A percentile compares a stretch with the other conserved stretches of the same genome.
Evolutionary conservation across 2,797 vertebrate genomes (phyloP).

Genomic region (Anisognathus igniventris): DNA sequence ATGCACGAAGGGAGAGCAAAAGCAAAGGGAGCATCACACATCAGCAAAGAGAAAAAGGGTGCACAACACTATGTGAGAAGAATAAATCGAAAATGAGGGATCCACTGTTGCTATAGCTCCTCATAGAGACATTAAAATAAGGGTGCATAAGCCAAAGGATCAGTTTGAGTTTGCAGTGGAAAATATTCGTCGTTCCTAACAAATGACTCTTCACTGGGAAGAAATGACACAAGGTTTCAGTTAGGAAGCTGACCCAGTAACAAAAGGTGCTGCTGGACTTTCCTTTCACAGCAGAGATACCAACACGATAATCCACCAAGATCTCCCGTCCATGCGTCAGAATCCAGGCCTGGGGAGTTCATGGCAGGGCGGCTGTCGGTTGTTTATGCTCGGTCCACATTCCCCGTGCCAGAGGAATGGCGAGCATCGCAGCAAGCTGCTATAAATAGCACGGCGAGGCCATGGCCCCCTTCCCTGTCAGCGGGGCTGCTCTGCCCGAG

Average conservation of each 20-base stretch:
- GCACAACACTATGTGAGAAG: background rate
- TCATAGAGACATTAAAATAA: background rate
- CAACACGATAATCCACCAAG: background rate
- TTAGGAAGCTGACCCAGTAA: background rate
- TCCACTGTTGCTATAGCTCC: background rate
- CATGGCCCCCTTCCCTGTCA: background rate
- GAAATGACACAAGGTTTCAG: background rate
- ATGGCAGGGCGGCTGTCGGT: background rate
- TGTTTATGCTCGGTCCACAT: background rate
- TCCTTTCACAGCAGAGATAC: background rate
- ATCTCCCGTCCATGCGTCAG: background rate
- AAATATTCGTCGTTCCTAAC: background rate
- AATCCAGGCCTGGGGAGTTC: background rate
- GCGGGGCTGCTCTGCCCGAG: background rate
- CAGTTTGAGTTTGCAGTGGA: background rate
- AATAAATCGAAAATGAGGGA: background rate
- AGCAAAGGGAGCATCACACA: background rate
- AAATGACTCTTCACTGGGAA: background rate
- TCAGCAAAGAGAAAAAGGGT: background rate
- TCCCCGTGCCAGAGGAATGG: background rate
- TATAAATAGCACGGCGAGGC: slow-evolving; percentile 31
- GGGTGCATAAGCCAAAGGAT: background rate
- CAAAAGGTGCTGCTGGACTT: background rate
- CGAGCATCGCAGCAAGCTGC: background rate
- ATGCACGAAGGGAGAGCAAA: background rate